These are phyloP conservation scores for Hirtodrosophila cameraria DNA, from an alignment of 2,888 invertebrate genomes.

Conservation along the genomic window DNA sequence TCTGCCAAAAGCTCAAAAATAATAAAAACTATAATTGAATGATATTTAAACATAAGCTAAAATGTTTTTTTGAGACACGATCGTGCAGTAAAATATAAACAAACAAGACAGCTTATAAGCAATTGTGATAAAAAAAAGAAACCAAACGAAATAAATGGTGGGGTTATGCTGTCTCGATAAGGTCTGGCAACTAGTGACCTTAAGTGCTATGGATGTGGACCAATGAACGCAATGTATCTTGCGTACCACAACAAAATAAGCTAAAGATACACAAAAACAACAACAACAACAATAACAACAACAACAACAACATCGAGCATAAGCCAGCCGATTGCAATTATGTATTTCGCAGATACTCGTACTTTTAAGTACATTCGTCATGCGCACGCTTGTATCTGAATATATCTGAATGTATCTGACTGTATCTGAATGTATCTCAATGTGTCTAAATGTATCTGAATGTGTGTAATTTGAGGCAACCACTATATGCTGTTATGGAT, in stretches of 20 bases:
- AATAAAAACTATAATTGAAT: constrained; percentile 45
- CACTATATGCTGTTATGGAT: constrained; percentile 47
- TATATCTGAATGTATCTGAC: too few species aligned
- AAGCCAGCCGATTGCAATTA: constrained; percentile 35
- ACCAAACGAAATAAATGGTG: constrained; percentile 3
- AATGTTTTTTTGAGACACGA: constrained; percentile 29
- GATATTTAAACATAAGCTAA: constrained; percentile 44
- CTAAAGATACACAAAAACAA: constrained; percentile 16
- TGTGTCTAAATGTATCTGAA: too few species aligned
- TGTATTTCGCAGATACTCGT: constrained; percentile 28
- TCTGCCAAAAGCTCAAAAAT: constrained; percentile 31
- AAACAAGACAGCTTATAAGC: constrained; percentile 37
- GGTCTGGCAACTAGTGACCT: constrained; percentile 76
- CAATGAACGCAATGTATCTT: constrained; percentile 63
- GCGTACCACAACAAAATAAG: constrained; percentile 32
- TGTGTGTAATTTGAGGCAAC: constrained; percentile 19
- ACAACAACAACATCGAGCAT: constrained; percentile 18
- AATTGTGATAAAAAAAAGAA: constrained; percentile 35
- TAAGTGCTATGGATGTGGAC: constrained; percentile 63
- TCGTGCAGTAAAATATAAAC: constrained; percentile 46
- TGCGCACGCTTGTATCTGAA: constrained; percentile 5
- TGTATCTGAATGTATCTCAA: too few species aligned
- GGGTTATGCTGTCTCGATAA: constrained; percentile 39
- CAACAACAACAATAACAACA: not conserved
- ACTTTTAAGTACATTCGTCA: constrained; percentile 26